Conservation (phyloP, 2,888 invertebrate species). For the Teleogryllus oceanicus region DNA sequence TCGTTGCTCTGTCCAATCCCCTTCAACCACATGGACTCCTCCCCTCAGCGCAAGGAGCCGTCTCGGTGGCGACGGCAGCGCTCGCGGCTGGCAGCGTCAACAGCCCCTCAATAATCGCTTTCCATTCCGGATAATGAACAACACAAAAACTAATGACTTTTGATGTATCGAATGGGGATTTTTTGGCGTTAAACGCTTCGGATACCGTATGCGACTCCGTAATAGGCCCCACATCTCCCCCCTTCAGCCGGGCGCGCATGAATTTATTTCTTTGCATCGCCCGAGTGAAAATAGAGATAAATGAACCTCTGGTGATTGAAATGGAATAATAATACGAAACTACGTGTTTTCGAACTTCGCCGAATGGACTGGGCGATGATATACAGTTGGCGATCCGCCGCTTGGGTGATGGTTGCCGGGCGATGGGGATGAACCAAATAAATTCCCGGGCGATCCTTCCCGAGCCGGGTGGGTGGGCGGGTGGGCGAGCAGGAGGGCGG, state of each 20-base stretch:
- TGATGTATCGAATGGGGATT: slow-evolving; percentile 18
- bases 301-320: slow-evolving; percentile 18
- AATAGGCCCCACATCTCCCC: background rate
- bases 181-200: slow-evolving; percentile 1
- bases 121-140: background rate
- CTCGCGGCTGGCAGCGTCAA: background rate
- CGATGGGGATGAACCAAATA: too few relatives aligned
- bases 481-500: too few relatives aligned
- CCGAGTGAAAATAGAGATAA: slow-evolving; percentile 18
- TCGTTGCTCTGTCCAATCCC: too few relatives aligned
- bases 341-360: slow-evolving; percentile 2
- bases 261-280: slow-evolving; percentile 18
- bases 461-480: too few relatives aligned
- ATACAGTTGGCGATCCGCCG: background rate
- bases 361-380: slow-evolving; percentile 9
- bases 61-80: too few relatives aligned
- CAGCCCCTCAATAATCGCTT: background rate
- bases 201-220: background rate
- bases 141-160: slow-evolving; percentile 18
- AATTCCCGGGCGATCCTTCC: too few relatives aligned
- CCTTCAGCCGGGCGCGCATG: background rate
- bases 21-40: too few relatives aligned
- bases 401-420: too few relatives aligned
- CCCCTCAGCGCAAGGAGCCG: too few relatives aligned
- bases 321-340: slow-evolving; percentile 6